These are phyloP conservation scores for Adineta ricciae DNA, from an alignment of 2,888 invertebrate genomes.

Conservation along the genomic window DNA sequence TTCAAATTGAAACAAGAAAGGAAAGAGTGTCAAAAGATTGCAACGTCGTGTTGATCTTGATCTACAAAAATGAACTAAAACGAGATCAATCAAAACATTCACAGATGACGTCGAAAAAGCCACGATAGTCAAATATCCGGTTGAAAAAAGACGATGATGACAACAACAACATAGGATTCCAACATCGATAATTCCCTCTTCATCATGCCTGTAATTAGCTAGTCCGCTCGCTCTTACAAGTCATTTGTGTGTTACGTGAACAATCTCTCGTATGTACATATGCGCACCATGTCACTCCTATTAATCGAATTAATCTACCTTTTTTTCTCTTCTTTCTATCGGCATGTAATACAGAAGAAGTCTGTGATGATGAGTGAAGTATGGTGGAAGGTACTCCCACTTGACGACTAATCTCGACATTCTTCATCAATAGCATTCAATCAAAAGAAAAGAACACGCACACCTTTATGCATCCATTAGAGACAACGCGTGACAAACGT, in stretches of 20 bases:
- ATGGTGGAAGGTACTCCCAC: background rate
- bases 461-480: background rate
- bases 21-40: background rate
- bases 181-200: conserved; percentile 8
- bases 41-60: background rate
- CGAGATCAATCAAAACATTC: background rate
- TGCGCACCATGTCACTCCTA: background rate
- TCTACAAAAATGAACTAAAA: background rate
- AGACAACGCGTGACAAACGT: background rate
- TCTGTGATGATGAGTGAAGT: conserved; percentile 12
- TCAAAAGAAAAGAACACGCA: background rate
- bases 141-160: background rate
- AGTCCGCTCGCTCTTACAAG: background rate
- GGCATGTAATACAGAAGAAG: background rate
- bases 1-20: background rate
- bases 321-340: background rate
- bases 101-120: conserved; percentile 3
- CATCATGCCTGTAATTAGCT: background rate
- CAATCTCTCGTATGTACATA: background rate
- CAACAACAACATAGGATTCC: background rate
- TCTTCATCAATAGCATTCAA: background rate
- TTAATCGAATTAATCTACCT: conserved; percentile 13
- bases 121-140: background rate
- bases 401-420: background rate
- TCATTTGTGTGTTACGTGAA: background rate